phyloP scores from a whole-genome alignment of 2,888 invertebrate genomes.

The Philereme vetulata region DNA sequence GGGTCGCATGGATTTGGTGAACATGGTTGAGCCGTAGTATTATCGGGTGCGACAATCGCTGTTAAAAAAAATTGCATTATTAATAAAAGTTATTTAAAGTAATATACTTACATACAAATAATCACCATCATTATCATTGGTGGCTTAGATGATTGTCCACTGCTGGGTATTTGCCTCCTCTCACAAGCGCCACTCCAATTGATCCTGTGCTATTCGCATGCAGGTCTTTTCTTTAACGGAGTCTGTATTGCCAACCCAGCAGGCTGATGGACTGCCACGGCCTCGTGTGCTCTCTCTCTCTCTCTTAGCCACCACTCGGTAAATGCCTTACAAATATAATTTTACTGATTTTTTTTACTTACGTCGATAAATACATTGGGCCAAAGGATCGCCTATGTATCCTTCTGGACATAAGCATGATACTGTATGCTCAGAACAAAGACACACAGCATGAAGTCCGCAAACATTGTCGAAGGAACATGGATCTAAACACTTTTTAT shows the following conservation, averaged over 20 bases:
- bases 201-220: no score
- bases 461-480: constrained; percentile 88
- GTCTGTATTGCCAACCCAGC: no score
- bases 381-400: constrained; percentile 91
- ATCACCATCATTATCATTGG: background rate
- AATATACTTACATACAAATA: background rate
- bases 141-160: no score
- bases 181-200: no score
- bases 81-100: background rate
- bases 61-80: constrained; percentile 21
- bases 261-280: no score
- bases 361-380: constrained; percentile 86
- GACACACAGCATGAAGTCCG: constrained; percentile 91
- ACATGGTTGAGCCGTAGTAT: constrained; percentile 87
- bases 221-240: no score
- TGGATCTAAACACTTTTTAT: constrained; percentile 89
- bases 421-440: constrained; percentile 92
- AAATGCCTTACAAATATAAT: background rate
- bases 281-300: no score
- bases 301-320: no score
- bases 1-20: constrained; percentile 90
- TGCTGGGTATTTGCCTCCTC: no score
- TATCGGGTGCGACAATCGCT: constrained; percentile 82
- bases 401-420: constrained; percentile 91
- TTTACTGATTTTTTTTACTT: constrained; percentile 42